These are phyloP conservation scores for Scaptomyza reducta DNA, from an alignment of 2,888 invertebrate genomes.

Conservation along the genomic window DNA sequence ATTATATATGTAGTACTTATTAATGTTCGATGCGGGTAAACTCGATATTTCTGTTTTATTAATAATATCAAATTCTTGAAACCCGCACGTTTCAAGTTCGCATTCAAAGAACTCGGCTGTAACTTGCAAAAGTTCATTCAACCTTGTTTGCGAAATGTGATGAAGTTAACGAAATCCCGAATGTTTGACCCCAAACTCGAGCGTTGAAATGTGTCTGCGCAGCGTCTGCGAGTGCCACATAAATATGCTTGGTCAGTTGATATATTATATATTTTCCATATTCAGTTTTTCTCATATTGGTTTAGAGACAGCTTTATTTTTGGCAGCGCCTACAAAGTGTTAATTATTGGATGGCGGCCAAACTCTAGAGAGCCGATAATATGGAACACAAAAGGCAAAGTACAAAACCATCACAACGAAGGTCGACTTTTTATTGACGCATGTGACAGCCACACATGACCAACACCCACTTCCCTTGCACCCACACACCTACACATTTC, in stretches of 20 bases:
- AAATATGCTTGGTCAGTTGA: not conserved
- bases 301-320: slow-evolving; percentile 2
- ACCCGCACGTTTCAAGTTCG: slow-evolving; percentile 6
- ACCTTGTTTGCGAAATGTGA: slow-evolving; percentile 47
- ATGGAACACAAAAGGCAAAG: slow-evolving; percentile 15
- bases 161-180: slow-evolving; percentile 27
- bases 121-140: slow-evolving; percentile 48
- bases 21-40: not conserved
- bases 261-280: not conserved
- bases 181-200: slow-evolving; percentile 11
- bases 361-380: slow-evolving; percentile 6
- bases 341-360: slow-evolving; percentile 20
- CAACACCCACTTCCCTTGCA: not conserved
- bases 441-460: slow-evolving; percentile 31
- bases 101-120: not conserved
- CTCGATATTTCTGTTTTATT: not conserved
- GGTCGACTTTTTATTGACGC: slow-evolving; percentile 39
- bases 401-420: slow-evolving; percentile 11
- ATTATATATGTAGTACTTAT: not conserved
- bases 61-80: not conserved
- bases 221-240: slow-evolving; percentile 22
- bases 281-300: not conserved
- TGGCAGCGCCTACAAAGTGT: slow-evolving; percentile 27
- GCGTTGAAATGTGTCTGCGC: slow-evolving; percentile 46
- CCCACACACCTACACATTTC: not conserved